Evolutionary conservation across 2,888 invertebrate genomes (phyloP), one percentile per base, ranked within the genome.

Genomic region (Synergus laeviventris): DNA sequence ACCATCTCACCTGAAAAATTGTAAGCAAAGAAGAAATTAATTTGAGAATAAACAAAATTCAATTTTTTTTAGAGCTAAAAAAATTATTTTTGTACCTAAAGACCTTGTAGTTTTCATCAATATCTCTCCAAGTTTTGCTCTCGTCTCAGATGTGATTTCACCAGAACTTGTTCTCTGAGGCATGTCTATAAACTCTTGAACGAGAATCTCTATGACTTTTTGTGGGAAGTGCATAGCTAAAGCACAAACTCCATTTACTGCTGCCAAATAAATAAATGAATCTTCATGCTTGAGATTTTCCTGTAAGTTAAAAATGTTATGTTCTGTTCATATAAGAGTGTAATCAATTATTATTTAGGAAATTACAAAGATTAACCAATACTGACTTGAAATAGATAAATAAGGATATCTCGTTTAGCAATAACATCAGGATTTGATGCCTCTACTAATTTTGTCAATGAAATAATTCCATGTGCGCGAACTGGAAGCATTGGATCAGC

Each of bases 111-210:
- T 93, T 91, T 95, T 95, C 0, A 97, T 94, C 74, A 97, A 91
- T 79, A 95, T 93, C 91, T 97, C 97, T 11, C 97, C 97, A 78
- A 97, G 91, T 92, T 97, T 97, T 91, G 95, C 93, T 84, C 95
- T 92, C 49, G 94, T 90, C 89, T 95, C 94, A 16, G 92, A 87
- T 36, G 90, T 87, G 84, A 92, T 92, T 74, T 92, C 92, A 54
- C 91, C 91, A 61, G 85, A 86, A 11, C 11, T 91, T 88, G 79
- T 83, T 79, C 86, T 84, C 56, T 86, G 81, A 73, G 83, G 87
- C 85, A 79, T 87, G 39, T 92, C 89, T 14, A 93, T 90, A 89
- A 94, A 97, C 90, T 96, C 95, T 76, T 93, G 93, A 73, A 95
- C 94, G 38, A 97, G 90, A 31, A 93, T 89, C 80, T 94, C 93